Conservation (phyloP, 2,113 vertebrate genomes). For the Microtus pennsylvanicus region DNA sequence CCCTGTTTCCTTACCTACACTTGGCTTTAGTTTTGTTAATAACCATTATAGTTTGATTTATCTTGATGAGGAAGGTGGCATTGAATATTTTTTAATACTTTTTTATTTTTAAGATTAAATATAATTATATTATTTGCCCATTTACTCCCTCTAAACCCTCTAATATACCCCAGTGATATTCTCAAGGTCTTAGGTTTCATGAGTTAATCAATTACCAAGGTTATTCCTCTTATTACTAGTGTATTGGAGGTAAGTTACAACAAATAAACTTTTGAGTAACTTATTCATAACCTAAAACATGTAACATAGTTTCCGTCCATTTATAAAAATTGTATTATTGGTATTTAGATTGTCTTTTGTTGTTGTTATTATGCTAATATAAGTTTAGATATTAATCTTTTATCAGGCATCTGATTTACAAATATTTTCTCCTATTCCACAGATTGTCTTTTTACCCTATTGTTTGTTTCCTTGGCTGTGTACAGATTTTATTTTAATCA, state of each 20-base stretch:
- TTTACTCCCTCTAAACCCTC: neutral
- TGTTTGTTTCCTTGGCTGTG: neutral
- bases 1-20: neutral
- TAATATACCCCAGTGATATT: neutral
- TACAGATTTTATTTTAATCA: neutral
- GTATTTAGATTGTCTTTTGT: neutral
- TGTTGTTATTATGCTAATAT: neutral
- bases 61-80: neutral
- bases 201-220: neutral
- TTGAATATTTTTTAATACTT: neutral
- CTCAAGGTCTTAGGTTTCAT: neutral
- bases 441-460: neutral
- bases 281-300: neutral
- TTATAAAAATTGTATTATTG: neutral
- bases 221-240: neutral
- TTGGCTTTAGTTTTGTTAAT: conserved; percentile 11
- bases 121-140: neutral
- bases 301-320: neutral
- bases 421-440: neutral
- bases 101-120: neutral
- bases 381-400: neutral
- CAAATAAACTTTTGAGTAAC: neutral
- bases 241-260: neutral
- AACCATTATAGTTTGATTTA: neutral
- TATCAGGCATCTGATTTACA: neutral